These are phyloP conservation scores for Nothura maculosa DNA, from an alignment of 2,797 vertebrate genomes.

Conservation along the genomic window DNA sequence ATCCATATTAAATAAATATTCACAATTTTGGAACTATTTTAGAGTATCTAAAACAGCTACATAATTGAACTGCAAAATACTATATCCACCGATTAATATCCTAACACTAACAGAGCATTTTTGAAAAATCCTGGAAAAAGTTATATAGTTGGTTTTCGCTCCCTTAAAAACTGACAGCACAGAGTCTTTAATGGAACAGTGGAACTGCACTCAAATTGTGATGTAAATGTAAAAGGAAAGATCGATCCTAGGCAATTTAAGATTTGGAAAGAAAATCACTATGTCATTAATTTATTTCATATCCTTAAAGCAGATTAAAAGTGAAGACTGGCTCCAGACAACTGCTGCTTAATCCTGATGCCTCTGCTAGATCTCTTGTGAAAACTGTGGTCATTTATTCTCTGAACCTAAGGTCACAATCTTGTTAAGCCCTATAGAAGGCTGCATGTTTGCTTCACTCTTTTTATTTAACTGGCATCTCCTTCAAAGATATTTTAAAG, in stretches of 20 bases:
- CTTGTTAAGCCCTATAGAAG: constrained; percentile 80
- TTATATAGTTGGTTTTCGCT: neutral
- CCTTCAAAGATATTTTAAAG: constrained; percentile 76
- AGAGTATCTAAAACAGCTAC: constrained; percentile 16
- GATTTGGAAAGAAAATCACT: constrained; percentile 52
- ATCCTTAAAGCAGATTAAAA: constrained; percentile 55
- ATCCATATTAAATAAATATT: constrained; percentile 61
- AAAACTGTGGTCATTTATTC: constrained; percentile 78
- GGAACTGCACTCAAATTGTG: neutral
- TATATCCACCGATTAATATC: constrained; percentile 6
- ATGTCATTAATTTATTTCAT: constrained; percentile 45
- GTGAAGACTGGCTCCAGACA: constrained; percentile 68
- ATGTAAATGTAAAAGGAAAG: neutral
- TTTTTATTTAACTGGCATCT: constrained; percentile 73
- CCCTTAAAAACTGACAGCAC: neutral
- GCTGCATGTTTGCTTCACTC: constrained; percentile 74
- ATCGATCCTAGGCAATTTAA: neutral
- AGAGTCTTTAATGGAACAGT: constrained; percentile 10
- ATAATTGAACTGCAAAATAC: constrained; percentile 30
- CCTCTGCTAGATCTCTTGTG: constrained; percentile 73
- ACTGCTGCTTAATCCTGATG: constrained; percentile 77
- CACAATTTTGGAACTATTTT: constrained; percentile 46
- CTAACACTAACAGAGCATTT: neutral
- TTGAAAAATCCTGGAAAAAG: neutral
- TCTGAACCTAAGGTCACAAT: constrained; percentile 79